A percentile compares a stretch with the other conserved stretches of the same genome.
Conservation (phyloP, 2,113 vertebrate species). For the Labeo rohita region DNA sequence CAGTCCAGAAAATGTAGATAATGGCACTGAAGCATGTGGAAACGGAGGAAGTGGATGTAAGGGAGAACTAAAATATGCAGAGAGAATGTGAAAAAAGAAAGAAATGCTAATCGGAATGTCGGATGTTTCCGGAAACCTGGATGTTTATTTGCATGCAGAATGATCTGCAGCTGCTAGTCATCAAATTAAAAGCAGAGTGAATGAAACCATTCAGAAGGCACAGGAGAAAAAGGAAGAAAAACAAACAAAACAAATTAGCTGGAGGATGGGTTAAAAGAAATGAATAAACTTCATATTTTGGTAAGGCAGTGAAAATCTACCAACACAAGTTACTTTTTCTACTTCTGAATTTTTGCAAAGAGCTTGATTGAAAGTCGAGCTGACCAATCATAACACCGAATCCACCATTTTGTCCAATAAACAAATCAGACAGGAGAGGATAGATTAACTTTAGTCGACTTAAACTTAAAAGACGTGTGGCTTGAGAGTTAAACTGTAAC, state of each 20-base stretch:
- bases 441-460: no score
- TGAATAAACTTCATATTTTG: background rate
- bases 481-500: no score
- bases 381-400: no score
- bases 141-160: slow-evolving; percentile 29
- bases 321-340: background rate
- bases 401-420: no score
- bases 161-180: slow-evolving; percentile 24
- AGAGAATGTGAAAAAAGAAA: background rate
- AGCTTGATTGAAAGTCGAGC: no score
- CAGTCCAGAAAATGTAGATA: slow-evolving; percentile 30
- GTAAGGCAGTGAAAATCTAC: background rate
- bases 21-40: background rate
- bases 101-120: background rate
- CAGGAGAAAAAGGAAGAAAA: background rate
- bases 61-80: background rate
- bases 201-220: background rate
- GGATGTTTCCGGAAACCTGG: slow-evolving; percentile 2
- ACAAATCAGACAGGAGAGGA: no score
- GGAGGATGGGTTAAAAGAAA: background rate
- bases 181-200: background rate
- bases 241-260: background rate
- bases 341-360: no score
- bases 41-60: background rate
- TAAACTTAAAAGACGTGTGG: no score